Evolutionary conservation across 1,140 invertebrate genomes (phyloP), one percentile per base, ranked within the genome.

Genomic region (Lethrus apterus): DNA sequence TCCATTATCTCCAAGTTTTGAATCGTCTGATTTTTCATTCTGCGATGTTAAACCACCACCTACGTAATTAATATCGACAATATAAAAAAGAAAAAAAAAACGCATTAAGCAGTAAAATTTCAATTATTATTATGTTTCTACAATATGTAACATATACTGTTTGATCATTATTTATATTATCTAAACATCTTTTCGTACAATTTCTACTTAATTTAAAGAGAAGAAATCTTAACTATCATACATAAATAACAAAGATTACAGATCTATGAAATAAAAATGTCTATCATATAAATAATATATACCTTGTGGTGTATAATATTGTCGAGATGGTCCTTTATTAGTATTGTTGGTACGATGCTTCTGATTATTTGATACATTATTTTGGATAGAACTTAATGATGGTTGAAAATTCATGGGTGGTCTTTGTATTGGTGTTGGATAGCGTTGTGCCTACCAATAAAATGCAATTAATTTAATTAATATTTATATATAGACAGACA

Each of bases 261-360:
- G n/a, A n/a, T n/a, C n/a, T n/a, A n/a, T n/a, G n/a, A n/a, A n/a
- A n/a, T n/a, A n/a, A n/a, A n/a, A n/a, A n/a, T n/a, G n/a, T n/a
- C n/a, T n/a, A n/a, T n/a, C n/a, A n/a, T n/a, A n/a, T n/a, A n/a
- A 48, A n/a, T 23, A 34, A 15, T 45, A 11, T 51, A 52, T 56
- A 65, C 63, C 57, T 57, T 65, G 63, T 18, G 48, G 40, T 15
- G 58, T 50, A 52, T 65, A 65, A 51, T 63, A 65, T 50, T 63
- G 59, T 41, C 61, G 47, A 23, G 53, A 48, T 14, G 61, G 45
- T 17, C 56, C 54, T 32, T 63, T 64, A 45, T 60, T 60, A 11
- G 35, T 54, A 45, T 60, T 59, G 40, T 59, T 60, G 40, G 51
- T 42, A 14, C 56, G 55, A 34, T 62, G 57, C 36, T 64, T 58